phyloP scores from a whole-genome alignment of 2,888 invertebrate genomes.

The Eilema depressum region DNA sequence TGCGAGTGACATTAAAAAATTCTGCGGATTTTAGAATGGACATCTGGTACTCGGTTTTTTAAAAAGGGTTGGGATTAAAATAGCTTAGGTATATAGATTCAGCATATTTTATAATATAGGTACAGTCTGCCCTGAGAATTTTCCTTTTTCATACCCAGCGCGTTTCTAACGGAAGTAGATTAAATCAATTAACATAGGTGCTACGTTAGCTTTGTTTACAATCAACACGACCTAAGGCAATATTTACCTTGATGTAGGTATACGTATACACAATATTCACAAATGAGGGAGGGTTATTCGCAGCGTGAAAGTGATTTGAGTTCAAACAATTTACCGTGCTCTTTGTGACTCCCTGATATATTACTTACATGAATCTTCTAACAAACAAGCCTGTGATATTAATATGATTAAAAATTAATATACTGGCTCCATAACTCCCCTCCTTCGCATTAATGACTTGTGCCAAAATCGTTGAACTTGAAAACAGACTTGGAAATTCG shows the following conservation, averaged over 20 bases:
- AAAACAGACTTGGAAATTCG: slow-evolving; percentile 25
- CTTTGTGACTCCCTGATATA: neutral
- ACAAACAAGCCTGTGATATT: slow-evolving; percentile 12
- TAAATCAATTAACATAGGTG: slow-evolving; percentile 2
- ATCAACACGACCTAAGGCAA: neutral
- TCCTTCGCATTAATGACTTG: slow-evolving; percentile 24
- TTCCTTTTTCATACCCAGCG: neutral
- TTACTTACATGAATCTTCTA: slow-evolving; percentile 2
- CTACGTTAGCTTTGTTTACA: neutral
- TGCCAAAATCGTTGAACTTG: slow-evolving; percentile 23
- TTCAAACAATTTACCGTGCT: neutral
- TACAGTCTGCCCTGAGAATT: neutral
- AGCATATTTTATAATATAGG: neutral
- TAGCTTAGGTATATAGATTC: neutral
- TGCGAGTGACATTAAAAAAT: slow-evolving; percentile 39
- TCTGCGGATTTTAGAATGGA: slow-evolving; percentile 16
- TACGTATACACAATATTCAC: neutral
- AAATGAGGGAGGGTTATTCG: neutral
- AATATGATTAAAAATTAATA: slow-evolving; percentile 16
- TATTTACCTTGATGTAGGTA: neutral
- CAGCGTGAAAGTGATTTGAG: neutral
- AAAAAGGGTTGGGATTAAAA: neutral
- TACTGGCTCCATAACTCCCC: slow-evolving; percentile 19
- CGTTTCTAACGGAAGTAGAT: neutral
- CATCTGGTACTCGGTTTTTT: slow-evolving; percentile 3